Conservation (phyloP, 2,113 vertebrate species). For the Mesembrinibis cayennensis region DNA sequence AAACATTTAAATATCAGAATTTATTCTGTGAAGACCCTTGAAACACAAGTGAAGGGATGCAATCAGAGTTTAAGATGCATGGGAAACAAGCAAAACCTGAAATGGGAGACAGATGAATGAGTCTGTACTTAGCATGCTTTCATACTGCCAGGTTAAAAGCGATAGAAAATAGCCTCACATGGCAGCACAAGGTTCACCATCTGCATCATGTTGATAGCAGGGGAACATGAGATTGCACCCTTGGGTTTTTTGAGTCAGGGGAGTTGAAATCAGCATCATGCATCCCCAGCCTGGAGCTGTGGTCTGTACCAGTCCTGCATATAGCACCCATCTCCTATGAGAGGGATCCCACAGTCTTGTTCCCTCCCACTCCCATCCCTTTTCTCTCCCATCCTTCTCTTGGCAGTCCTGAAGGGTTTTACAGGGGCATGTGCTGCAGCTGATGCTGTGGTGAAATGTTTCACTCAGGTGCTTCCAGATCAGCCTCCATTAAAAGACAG, state of each 20-base stretch:
- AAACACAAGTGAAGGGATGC: not conserved
- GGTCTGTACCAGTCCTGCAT: not conserved
- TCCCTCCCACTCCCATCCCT: not conserved
- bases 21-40: not conserved
- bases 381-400: not conserved
- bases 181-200: rapidly evolving
- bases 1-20: not conserved
- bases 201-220: not conserved
- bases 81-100: not conserved
- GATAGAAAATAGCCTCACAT: not conserved
- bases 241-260: not conserved
- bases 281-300: not conserved
- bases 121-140: not conserved
- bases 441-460: rapidly evolving
- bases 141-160: not conserved
- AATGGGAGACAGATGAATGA: not conserved
- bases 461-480: not conserved
- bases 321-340: not conserved
- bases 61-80: not conserved
- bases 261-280: not conserved
- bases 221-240: not conserved
- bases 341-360: too few species aligned
- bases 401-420: not conserved
- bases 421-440: not conserved
- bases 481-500: not conserved